Conservation (phyloP, 2,797 vertebrate genomes). For the Cephalopachus bancanus region DNA sequence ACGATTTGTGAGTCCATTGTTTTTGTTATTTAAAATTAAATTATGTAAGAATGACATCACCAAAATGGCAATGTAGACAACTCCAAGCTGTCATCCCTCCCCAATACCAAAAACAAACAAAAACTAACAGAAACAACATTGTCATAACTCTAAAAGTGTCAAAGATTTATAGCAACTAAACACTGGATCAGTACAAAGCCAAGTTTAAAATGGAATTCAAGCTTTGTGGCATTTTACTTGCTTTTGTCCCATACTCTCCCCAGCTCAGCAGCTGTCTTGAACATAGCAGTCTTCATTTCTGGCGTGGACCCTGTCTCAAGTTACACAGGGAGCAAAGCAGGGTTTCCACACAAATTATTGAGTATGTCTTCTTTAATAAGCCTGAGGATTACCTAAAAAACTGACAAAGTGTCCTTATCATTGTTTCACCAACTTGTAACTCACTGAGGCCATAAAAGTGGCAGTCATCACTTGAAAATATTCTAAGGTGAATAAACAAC, state of each 20-base stretch:
- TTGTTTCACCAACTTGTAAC: neutral
- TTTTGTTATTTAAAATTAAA: constrained; percentile 4
- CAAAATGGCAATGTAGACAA: neutral
- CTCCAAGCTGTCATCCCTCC: neutral
- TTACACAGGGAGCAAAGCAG: neutral
- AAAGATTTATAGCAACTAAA: constrained; percentile 1
- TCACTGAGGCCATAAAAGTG: neutral
- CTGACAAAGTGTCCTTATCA: neutral
- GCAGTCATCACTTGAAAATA: neutral
- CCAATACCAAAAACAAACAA: neutral
- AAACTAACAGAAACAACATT: neutral
- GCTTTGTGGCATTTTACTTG: neutral
- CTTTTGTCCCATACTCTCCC: neutral
- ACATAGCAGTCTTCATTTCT: neutral
- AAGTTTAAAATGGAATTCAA: neutral
- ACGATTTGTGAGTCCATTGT: neutral
- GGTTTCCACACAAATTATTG: neutral
- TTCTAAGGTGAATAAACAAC: neutral
- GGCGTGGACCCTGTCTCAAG: neutral
- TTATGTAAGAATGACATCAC: neutral
- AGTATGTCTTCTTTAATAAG: neutral
- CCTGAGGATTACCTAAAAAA: neutral
- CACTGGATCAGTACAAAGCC: neutral
- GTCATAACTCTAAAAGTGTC: neutral
- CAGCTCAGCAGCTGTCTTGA: neutral